A percentile compares a stretch with the other conserved stretches of the same genome.
Evolutionary conservation across 2,113 vertebrate genomes (phyloP).

Genomic region (Corythoichthys haematopterus): DNA sequence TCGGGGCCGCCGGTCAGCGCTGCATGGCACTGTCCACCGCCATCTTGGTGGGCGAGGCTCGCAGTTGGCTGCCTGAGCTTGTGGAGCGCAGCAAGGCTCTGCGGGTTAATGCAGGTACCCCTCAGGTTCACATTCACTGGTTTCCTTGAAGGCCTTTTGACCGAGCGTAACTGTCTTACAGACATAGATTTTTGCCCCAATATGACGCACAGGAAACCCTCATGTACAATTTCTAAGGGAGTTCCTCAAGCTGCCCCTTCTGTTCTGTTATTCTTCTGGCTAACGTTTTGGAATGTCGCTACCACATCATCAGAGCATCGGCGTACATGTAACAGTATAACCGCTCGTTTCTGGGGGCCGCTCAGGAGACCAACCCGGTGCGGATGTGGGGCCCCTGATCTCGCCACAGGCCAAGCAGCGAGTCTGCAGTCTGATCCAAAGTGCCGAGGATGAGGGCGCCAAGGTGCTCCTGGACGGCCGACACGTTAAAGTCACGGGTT

Average conservation of each 20-base stretch:
- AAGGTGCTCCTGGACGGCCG: slow-evolving; percentile 86
- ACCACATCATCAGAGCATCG: slow-evolving; percentile 6
- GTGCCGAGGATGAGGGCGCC: slow-evolving; percentile 87
- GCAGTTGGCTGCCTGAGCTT: slow-evolving; percentile 88
- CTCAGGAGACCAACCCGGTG: slow-evolving; percentile 91
- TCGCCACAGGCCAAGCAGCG: slow-evolving; percentile 83
- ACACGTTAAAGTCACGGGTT: slow-evolving; percentile 86
- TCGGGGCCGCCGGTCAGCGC: slow-evolving; percentile 93
- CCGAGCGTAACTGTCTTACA: slow-evolving; percentile 22
- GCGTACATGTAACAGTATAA: slow-evolving; percentile 40
- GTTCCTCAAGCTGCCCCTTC: slow-evolving; percentile 47
- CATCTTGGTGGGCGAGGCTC: slow-evolving; percentile 86
- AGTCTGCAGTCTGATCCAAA: slow-evolving; percentile 87
- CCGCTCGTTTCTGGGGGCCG: slow-evolving; percentile 52
- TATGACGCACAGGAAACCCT: slow-evolving; percentile 50
- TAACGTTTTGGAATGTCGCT: slow-evolving; percentile 25
- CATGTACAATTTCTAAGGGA: slow-evolving; percentile 53
- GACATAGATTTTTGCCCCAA: slow-evolving; percentile 27
- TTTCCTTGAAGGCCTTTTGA: slow-evolving; percentile 20
- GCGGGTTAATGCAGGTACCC: slow-evolving; percentile 85
- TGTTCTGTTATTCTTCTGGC: slow-evolving; percentile 34
- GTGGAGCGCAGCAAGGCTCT: slow-evolving; percentile 87
- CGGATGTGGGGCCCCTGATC: slow-evolving; percentile 92
- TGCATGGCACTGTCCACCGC: slow-evolving; percentile 98
- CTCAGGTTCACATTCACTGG: slow-evolving; percentile 2